These are phyloP conservation scores for Taeniopygia guttata DNA, from an alignment of 2,797 vertebrate species.

Conservation along the genomic window DNA sequence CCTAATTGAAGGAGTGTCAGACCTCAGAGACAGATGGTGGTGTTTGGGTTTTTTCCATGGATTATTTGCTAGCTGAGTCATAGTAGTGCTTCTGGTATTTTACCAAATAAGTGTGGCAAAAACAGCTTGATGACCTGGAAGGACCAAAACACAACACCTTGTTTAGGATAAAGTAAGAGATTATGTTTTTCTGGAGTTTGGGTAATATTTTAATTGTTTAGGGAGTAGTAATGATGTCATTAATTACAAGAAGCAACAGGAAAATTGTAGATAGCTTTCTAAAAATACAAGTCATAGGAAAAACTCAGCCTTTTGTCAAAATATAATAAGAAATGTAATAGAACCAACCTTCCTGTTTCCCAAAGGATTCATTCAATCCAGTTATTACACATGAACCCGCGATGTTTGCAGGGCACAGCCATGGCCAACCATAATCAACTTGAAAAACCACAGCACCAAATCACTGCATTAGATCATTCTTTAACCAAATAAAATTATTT, in stretches of 20 bases:
- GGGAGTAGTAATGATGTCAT: not conserved
- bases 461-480: not conserved
- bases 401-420: not conserved
- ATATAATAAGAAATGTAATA: not conserved
- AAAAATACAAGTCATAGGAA: not conserved
- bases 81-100: not conserved
- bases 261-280: not conserved
- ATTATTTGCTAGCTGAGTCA: not conserved
- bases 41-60: not conserved
- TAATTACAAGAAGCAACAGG: not conserved
- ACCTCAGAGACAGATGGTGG: not conserved
- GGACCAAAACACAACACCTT: not conserved
- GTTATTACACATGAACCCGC: not conserved
- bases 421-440: not conserved
- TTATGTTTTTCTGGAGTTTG: not conserved
- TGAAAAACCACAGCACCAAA: not conserved
- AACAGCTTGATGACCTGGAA: not conserved
- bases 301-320: not conserved
- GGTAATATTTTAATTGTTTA: not conserved
- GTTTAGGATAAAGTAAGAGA: not conserved
- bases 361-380: not conserved
- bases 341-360: not conserved
- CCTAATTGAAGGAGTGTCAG: not conserved
- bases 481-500: not conserved
- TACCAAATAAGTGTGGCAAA: not conserved